phyloP scores from a whole-genome alignment of 2,888 invertebrate species.

The Ochropacha duplaris region DNA sequence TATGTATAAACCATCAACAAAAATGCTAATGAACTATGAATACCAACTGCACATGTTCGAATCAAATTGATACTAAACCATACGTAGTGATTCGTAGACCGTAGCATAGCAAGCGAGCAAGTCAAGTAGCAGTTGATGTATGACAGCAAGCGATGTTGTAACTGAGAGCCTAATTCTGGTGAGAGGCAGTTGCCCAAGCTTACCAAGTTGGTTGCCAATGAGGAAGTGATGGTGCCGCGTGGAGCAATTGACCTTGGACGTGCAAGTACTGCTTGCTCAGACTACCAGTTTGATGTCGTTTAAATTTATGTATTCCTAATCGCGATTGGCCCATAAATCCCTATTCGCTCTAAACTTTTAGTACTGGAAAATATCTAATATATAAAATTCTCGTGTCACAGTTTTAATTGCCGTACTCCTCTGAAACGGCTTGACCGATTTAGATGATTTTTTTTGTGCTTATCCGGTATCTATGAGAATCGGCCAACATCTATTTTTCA shows the following conservation, averaged over 20 bases:
- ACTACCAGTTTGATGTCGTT: slow-evolving; percentile 29
- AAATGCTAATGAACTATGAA: too few relatives aligned
- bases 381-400: too few relatives aligned
- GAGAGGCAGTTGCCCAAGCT: slow-evolving; percentile 73
- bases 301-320: slow-evolving; percentile 14
- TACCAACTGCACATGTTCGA: too few relatives aligned
- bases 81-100: neutral
- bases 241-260: slow-evolving; percentile 72
- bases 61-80: neutral
- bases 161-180: slow-evolving; percentile 70
- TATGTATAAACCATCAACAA: slow-evolving; percentile 4
- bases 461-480: too few relatives aligned
- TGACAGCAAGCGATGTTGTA: slow-evolving; percentile 50
- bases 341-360: slow-evolving; percentile 9
- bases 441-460: too few relatives aligned
- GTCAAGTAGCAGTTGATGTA: slow-evolving; percentile 24
- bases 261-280: slow-evolving; percentile 52
- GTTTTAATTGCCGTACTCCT: too few relatives aligned
- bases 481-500: too few relatives aligned
- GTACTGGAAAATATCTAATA: neutral
- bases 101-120: neutral
- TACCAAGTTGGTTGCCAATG: slow-evolving; percentile 55
- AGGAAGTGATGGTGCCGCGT: slow-evolving; percentile 74
- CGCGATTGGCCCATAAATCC: neutral
- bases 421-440: too few relatives aligned